Percentiles rank a stretch among this genome's conserved stretches.
Conservation (phyloP, 1,140 invertebrate genomes). For the Melitaea cinxia region DNA sequence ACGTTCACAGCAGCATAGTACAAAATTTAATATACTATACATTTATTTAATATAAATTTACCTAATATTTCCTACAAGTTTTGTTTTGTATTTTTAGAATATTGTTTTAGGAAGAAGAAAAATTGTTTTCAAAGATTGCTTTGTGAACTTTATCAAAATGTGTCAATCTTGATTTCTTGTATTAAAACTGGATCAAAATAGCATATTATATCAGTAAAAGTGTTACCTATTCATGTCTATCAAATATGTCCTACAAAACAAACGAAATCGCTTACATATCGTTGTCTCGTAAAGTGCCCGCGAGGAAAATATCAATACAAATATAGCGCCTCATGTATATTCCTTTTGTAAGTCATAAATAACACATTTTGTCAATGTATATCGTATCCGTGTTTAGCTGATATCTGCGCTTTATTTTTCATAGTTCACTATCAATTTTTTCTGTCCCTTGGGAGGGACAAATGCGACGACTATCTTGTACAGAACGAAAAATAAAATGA, state of each 20-base stretch:
- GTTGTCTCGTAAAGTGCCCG: background rate
- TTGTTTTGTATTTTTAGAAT: too few species aligned
- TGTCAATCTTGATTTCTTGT: too few species aligned
- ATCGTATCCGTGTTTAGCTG: conserved; percentile 9
- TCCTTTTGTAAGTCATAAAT: conserved; percentile 19
- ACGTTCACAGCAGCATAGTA: too few species aligned
- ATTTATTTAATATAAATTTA: too few species aligned
- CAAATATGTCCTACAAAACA: background rate
- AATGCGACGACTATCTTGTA: background rate
- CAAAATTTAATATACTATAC: too few species aligned
- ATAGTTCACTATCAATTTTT: conserved; percentile 23
- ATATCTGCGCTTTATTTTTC: conserved; percentile 19
- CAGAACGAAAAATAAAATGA: background rate
- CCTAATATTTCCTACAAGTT: too few species aligned
- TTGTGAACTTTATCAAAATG: too few species aligned
- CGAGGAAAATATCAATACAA: conserved; percentile 16
- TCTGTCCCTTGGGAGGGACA: conserved; percentile 13
- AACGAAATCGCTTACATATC: conserved; percentile 7
- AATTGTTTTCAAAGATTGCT: too few species aligned
- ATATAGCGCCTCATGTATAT: conserved; percentile 3
- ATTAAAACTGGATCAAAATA: too few species aligned
- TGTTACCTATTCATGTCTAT: background rate
- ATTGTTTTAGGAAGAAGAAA: too few species aligned
- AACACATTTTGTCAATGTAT: conserved; percentile 20
- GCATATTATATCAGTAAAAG: too few species aligned